Conservation (phyloP, 2,888 invertebrate genomes). For the Acleris cristana region DNA sequence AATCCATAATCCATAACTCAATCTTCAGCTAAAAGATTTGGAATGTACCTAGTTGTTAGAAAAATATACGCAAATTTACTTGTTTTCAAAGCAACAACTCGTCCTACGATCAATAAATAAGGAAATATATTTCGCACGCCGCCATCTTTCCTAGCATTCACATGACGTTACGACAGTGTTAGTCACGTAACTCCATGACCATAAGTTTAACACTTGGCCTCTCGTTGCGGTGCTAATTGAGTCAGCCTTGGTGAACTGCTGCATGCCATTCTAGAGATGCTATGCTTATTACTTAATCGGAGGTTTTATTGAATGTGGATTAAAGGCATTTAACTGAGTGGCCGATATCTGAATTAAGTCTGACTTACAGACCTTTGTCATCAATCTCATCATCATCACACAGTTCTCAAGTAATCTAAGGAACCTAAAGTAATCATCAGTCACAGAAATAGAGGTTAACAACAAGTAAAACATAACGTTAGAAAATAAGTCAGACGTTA, state of each 20-base stretch:
- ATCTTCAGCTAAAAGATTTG: not conserved
- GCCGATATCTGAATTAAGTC: no score
- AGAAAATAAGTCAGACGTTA: not conserved
- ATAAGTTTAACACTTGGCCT: conserved; percentile 56
- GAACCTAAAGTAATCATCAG: no score
- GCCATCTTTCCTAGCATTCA: conserved; percentile 31
- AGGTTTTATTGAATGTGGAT: conserved; percentile 2
- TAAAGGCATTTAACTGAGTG: not conserved
- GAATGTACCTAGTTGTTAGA: no score
- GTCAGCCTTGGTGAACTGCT: conserved; percentile 54
- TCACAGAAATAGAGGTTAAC: not conserved
- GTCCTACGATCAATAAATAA: not conserved
- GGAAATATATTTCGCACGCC: conserved; percentile 16
- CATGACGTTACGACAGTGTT: conserved; percentile 41
- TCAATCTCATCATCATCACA: no score
- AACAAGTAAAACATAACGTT: not conserved
- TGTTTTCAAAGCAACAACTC: not conserved
- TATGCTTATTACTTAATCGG: conserved; percentile 26
- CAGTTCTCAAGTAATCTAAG: not conserved
- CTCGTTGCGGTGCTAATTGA: conserved; percentile 57
- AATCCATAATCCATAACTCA: not conserved
- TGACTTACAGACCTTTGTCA: no score
- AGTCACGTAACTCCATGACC: conserved; percentile 55
- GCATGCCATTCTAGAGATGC: conserved; percentile 18
- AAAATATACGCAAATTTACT: not conserved